These are phyloP conservation scores for Druceiella hillmani DNA, from an alignment of 2,888 invertebrate species.

Conservation along the genomic window DNA sequence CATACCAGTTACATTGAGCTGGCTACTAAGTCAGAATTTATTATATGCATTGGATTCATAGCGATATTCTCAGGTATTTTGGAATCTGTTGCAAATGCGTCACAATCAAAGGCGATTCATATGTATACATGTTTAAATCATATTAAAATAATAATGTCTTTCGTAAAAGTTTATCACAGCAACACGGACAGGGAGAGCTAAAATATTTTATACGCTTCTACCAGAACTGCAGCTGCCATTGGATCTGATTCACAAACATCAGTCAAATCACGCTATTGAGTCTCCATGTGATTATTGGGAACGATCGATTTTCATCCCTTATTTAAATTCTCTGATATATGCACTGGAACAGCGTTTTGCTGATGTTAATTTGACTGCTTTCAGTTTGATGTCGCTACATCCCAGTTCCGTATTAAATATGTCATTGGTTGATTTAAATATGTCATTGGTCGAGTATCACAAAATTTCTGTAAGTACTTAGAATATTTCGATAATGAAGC, in stretches of 20 bases:
- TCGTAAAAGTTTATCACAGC: conserved; percentile 6
- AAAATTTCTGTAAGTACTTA: too few relatives aligned
- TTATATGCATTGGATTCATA: conserved; percentile 9
- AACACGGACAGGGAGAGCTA: conserved; percentile 7
- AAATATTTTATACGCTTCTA: conserved; percentile 8
- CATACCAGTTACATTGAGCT: conserved; percentile 9
- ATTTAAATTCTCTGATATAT: too few relatives aligned
- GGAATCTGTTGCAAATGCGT: conserved; percentile 12
- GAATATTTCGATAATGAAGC: too few relatives aligned
- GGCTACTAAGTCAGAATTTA: conserved; percentile 9
- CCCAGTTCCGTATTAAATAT: too few relatives aligned
- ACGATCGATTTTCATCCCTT: too few relatives aligned
- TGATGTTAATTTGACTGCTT: too few relatives aligned
- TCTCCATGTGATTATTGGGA: too few relatives aligned
- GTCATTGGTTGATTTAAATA: too few relatives aligned
- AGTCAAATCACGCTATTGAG: too few relatives aligned
- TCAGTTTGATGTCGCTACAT: too few relatives aligned
- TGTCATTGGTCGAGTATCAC: too few relatives aligned
- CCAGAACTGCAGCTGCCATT: conserved; percentile 10
- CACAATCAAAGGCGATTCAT: conserved; percentile 8
- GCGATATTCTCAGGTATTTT: conserved; percentile 11
- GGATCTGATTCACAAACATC: conserved; percentile 8
- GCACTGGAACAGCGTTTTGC: too few relatives aligned
- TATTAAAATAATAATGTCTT: conserved; percentile 6
- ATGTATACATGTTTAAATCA: conserved; percentile 8